A percentile compares a stretch with the other conserved stretches of the same genome.
Evolutionary conservation across 2,888 invertebrate genomes (phyloP).

Genomic region (Marronus borbonicus): DNA sequence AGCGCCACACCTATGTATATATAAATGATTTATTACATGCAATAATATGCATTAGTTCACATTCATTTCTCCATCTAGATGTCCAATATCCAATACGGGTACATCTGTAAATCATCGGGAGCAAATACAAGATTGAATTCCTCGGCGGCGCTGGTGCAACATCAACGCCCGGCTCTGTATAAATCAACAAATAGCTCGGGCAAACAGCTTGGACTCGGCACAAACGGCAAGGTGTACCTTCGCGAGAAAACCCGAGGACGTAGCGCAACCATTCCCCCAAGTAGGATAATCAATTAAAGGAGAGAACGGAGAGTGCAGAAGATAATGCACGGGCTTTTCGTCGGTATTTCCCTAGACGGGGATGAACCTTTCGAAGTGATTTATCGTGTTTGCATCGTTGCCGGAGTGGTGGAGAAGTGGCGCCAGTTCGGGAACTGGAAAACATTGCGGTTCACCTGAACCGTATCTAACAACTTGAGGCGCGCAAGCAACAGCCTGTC

Average conservation of each 20-base stretch:
- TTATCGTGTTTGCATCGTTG: conserved; percentile 55
- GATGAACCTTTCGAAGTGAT: conserved; percentile 56
- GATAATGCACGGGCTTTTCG: conserved; percentile 55
- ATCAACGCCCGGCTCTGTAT: background rate
- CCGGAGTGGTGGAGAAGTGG: conserved; percentile 34
- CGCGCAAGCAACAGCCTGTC: conserved; percentile 43
- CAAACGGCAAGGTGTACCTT: conserved; percentile 6
- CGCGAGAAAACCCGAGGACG: conserved; percentile 24
- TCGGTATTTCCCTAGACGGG: conserved; percentile 55
- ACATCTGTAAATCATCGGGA: conserved; percentile 13
- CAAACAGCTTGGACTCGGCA: conserved; percentile 39
- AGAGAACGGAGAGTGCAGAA: conserved; percentile 49
- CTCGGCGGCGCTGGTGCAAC: background rate
- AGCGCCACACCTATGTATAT: too few relatives aligned
- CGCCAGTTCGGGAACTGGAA: conserved; percentile 38
- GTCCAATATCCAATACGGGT: background rate
- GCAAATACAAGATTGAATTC: conserved; percentile 29
- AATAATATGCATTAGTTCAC: background rate
- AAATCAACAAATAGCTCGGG: conserved; percentile 43
- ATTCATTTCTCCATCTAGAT: background rate
- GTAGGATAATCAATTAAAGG: conserved; percentile 55
- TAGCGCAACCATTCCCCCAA: conserved; percentile 41
- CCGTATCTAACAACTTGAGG: conserved; percentile 45
- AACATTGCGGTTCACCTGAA: conserved; percentile 47
- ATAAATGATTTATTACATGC: too few relatives aligned